These are phyloP conservation scores for Troides oblongomaculatus DNA, from an alignment of 2,888 invertebrate species.

Conservation along the genomic window DNA sequence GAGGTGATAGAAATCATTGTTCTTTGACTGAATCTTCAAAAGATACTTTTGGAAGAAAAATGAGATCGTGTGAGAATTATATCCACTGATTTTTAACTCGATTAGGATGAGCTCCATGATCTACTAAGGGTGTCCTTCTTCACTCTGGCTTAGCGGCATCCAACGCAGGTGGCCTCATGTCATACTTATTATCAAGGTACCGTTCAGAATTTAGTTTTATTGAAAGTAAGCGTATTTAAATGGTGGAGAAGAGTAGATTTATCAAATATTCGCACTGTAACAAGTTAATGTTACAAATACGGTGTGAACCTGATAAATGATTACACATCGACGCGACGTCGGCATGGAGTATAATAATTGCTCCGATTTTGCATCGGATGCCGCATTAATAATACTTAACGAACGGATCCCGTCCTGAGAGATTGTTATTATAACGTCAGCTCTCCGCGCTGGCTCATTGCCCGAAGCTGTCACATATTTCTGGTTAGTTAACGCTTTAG, in stretches of 20 bases:
- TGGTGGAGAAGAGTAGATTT: neutral
- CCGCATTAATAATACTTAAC: conserved; percentile 24
- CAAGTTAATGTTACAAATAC: conserved; percentile 6
- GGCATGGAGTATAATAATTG: conserved; percentile 5
- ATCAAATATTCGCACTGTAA: neutral
- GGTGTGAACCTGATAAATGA: conserved; percentile 13
- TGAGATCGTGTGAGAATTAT: no score
- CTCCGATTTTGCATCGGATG: conserved; percentile 10
- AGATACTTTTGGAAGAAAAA: no score
- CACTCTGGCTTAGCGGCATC: no score
- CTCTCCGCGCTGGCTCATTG: conserved; percentile 14
- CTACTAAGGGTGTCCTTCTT: no score
- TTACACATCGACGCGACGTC: neutral
- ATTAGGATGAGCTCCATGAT: no score
- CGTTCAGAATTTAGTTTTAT: neutral
- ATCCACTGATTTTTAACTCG: no score
- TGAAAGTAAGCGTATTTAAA: neutral
- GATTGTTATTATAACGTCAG: conserved; percentile 18
- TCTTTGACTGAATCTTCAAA: no score
- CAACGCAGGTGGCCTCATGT: no score
- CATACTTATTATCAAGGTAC: no score
- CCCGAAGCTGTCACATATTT: conserved; percentile 23
- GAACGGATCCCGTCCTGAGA: conserved; percentile 16
- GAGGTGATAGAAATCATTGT: no score
- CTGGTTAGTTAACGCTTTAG: conserved; percentile 18